Base-by-base conservation (phyloP, 1,140 invertebrate genomes). In the Bursaphelenchus mucronatus region DNA sequence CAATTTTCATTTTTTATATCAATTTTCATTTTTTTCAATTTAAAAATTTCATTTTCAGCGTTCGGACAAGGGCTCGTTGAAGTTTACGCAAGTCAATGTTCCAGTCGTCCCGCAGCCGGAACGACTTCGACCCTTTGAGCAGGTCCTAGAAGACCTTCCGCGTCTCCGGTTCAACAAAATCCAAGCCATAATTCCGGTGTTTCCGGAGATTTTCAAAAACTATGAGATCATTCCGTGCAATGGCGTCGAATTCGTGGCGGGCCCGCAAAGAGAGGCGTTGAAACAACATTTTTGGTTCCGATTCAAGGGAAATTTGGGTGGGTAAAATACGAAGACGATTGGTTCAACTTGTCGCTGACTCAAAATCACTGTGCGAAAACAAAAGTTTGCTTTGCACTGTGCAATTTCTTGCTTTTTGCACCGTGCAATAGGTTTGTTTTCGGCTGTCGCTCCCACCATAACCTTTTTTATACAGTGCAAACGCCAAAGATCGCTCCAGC, bases 271-370 rank as follows among this genome's bases (percentile, higher is more conserved):
- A 13, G 40, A 39, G 30, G 45, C 57, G 11, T 39, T 59, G 10
- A 59, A 59, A 44, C 57, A 59, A 50, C 41, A 59, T 7, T 44
- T 59, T 43, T 59, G 57, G 57, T 39, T 59, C 21, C 57, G 57
- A 6, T 59, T 44, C 41, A 39, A 44, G 9, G 10, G 40, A 50
- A 11, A 50, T 19, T 5, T 30, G 2, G 30, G 30, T 30, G 30
- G 5, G 30, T 30, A 5, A 30, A 30, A 30, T 30, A 30, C n/a
- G n/a, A n/a, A n/a, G n/a, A n/a, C n/a, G n/a, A n/a, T n/a, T n/a
- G n/a, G n/a, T n/a, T n/a, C n/a, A n/a, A n/a, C n/a, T n/a, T n/a
- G n/a, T n/a, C n/a, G n/a, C n/a, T n/a, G n/a, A n/a, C n/a, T n/a
- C n/a, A n/a, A n/a, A n/a, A n/a, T n/a, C n/a, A n/a, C n/a, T n/a